Evolutionary conservation across 2,113 vertebrate genomes (phyloP).

Genomic region (Phylloscopus whistleri): DNA sequence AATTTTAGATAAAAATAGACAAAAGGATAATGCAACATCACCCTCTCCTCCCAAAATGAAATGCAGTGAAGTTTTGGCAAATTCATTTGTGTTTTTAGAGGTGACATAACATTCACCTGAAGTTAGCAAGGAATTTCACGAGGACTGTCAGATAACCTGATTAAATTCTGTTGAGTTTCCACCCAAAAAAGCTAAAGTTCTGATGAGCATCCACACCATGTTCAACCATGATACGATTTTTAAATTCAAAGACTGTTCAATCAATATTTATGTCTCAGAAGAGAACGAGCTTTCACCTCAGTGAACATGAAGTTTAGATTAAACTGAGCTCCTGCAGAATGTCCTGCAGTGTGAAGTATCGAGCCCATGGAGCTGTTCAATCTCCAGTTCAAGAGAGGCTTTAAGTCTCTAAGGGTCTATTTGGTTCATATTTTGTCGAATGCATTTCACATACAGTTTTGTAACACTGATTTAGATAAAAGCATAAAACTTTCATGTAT

Average conservation of each 20-base stretch:
- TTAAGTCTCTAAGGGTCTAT: neutral
- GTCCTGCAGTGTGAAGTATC: neutral
- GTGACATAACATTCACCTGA: neutral
- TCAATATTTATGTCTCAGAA: neutral
- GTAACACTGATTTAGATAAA: neutral
- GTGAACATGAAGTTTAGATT: neutral
- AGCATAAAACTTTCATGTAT: neutral
- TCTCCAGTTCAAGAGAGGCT: neutral
- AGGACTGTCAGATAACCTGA: neutral
- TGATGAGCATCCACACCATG: neutral
- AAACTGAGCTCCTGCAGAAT: neutral
- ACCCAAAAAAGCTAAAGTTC: neutral
- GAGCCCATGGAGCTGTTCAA: neutral
- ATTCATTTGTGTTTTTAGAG: neutral
- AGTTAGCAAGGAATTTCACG: neutral
- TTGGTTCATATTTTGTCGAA: neutral
- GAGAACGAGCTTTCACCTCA: neutral
- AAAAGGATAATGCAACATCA: neutral
- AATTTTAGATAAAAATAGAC: neutral
- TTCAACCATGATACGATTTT: rapidly evolving
- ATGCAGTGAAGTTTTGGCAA: neutral
- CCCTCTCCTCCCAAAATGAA: neutral
- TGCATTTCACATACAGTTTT: neutral
- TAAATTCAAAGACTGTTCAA: neutral
- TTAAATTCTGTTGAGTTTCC: neutral